Evolutionary conservation across 2,888 invertebrate species (phyloP).

Genomic region (Plebejus melissa): DNA sequence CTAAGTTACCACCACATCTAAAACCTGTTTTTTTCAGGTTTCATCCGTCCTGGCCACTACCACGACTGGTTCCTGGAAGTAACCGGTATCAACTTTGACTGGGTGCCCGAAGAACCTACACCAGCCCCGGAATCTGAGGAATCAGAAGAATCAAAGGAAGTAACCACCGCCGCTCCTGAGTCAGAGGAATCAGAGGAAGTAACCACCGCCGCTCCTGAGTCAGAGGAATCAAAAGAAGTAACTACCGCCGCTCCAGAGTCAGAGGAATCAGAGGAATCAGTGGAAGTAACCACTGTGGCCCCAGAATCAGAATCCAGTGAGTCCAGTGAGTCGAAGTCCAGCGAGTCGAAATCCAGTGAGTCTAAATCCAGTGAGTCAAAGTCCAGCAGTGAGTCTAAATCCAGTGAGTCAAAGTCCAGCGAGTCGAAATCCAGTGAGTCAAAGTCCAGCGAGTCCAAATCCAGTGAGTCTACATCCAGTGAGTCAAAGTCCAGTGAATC

Average conservation of each 20-base stretch:
- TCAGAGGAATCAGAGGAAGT: neutral
- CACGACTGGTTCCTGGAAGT: constrained; percentile 60
- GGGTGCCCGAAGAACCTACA: constrained; percentile 40
- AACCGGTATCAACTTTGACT: constrained; percentile 62
- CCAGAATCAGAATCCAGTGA: neutral
- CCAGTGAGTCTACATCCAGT: neutral
- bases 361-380: too few species aligned
- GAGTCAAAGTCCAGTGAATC: constrained; percentile 14
- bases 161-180: neutral
- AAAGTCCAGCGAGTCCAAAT: constrained; percentile 8
- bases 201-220: neutral
- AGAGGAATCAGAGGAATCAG: neutral
- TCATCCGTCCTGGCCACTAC: constrained; percentile 65
- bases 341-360: too few species aligned
- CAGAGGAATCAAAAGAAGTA: neutral
- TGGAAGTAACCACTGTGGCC: neutral
- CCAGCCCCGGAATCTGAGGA: neutral
- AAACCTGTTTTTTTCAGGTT: constrained; percentile 44
- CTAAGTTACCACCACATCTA: neutral
- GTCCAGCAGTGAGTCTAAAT: neutral
- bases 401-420: neutral
- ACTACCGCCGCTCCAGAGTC: neutral
- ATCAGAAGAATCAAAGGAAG: neutral
- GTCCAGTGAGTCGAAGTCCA: neutral
- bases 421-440: constrained; percentile 15